These are phyloP conservation scores for Aldrovandia affinis DNA, from an alignment of 2,797 vertebrate species.

Conservation along the genomic window DNA sequence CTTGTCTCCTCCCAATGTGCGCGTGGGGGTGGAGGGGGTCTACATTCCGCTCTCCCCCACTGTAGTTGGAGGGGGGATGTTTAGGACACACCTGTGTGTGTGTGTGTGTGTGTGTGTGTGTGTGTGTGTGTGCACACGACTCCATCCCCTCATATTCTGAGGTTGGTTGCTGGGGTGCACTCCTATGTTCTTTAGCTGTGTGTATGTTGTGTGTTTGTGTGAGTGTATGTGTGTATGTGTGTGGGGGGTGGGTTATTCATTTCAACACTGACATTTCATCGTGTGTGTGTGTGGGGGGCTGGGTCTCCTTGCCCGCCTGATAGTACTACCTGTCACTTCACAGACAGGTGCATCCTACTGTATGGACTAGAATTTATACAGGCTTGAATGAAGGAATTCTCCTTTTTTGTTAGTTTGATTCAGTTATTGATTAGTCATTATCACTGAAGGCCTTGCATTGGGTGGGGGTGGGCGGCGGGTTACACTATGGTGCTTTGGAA, in stretches of 20 bases:
- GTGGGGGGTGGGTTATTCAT: not conserved
- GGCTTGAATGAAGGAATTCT: constrained; percentile 52
- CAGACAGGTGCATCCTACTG: constrained; percentile 51
- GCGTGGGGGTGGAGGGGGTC: not conserved
- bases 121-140: not conserved
- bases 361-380: constrained; percentile 59
- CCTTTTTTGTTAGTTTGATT: constrained; percentile 36
- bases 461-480: constrained; percentile 55
- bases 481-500: constrained; percentile 49
- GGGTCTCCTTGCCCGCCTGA: constrained; percentile 64
- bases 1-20: not conserved
- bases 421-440: constrained; percentile 49
- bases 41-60: not conserved
- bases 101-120: not conserved
- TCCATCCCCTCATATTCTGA: not conserved
- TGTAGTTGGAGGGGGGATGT: not conserved
- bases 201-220: not conserved
- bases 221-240: constrained; percentile 19
- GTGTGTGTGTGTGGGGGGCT: constrained; percentile 50
- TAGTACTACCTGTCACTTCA: constrained; percentile 70
- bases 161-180: not conserved
- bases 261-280: not conserved
- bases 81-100: not conserved
- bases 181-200: not conserved
- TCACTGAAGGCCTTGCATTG: constrained; percentile 65